A percentile compares a stretch with the other conserved stretches of the same genome.
Conservation (phyloP, 2,113 vertebrate genomes). For the Crypturellus undulatus region DNA sequence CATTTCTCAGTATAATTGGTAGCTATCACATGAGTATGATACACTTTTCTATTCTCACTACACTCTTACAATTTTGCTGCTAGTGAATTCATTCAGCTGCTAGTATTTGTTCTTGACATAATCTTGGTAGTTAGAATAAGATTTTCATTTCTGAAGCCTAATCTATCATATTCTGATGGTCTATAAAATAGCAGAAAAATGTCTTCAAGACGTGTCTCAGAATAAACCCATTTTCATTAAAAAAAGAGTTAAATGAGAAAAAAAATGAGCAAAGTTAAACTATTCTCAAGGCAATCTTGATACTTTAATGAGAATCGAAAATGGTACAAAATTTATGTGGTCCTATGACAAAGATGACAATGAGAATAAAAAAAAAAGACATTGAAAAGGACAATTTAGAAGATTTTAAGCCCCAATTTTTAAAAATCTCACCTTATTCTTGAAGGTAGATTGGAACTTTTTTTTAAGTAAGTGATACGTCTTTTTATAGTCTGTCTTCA, state of each 20-base stretch:
- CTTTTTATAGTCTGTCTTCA: neutral
- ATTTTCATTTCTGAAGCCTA: conserved; percentile 25
- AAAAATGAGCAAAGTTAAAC: conserved; percentile 24
- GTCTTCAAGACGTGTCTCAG: neutral
- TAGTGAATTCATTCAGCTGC: neutral
- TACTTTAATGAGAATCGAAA: conserved; percentile 13
- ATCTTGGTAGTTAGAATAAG: neutral
- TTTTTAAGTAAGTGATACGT: neutral
- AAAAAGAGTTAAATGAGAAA: conserved; percentile 10
- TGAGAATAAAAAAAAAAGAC: neutral
- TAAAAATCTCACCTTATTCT: neutral
- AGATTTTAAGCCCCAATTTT: neutral
- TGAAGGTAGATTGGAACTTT: neutral
- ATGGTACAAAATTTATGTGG: neutral
- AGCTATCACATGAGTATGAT: neutral
- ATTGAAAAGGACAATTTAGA: neutral
- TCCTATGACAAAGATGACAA: neutral
- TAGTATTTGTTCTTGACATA: neutral
- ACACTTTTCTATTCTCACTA: neutral
- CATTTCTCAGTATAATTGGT: neutral
- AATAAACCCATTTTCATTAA: neutral
- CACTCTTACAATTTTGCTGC: neutral
- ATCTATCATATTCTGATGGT: neutral
- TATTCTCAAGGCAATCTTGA: neutral
- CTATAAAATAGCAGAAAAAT: neutral